Conservation (phyloP, 2,888 invertebrate species). For the Melolontha melolontha region DNA sequence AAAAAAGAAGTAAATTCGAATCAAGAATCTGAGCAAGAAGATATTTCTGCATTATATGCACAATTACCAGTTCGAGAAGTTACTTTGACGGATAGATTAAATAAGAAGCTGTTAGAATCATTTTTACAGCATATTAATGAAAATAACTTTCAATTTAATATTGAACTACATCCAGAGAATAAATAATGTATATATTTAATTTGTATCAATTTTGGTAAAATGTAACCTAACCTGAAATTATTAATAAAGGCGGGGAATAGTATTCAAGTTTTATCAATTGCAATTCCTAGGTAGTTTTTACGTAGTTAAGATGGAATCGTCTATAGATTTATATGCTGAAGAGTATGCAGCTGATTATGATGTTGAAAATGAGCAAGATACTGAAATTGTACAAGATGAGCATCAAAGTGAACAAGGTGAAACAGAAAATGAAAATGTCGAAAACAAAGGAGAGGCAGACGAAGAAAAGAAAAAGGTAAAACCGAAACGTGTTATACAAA, state of each 20-base stretch:
- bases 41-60: background rate
- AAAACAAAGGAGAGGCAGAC: conserved; percentile 46
- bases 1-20: conserved; percentile 2
- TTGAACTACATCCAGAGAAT: conserved; percentile 21
- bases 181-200: conserved; percentile 18
- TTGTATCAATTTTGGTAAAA: conserved; percentile 38
- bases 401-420: conserved; percentile 56
- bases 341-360: conserved; percentile 37
- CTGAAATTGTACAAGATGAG: conserved; percentile 55
- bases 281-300: background rate
- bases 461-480: conserved; percentile 66
- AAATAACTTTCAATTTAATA: conserved; percentile 32
- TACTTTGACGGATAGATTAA: conserved; percentile 75
- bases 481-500: conserved; percentile 71
- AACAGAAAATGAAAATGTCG: conserved; percentile 67
- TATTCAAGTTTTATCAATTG: background rate
- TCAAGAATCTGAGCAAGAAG: background rate
- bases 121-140: conserved; percentile 72
- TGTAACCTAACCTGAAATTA: conserved; percentile 52
- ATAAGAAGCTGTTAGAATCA: conserved; percentile 74
- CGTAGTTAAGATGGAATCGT: conserved; percentile 47
- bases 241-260: conserved; percentile 38
- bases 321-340: conserved; percentile 49
- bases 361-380: conserved; percentile 35
- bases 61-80: conserved; percentile 56